Percentiles rank a stretch among this genome's conserved stretches.
phyloP scores from a whole-genome alignment of 1,140 invertebrate species.

The Arion vulgaris region DNA sequence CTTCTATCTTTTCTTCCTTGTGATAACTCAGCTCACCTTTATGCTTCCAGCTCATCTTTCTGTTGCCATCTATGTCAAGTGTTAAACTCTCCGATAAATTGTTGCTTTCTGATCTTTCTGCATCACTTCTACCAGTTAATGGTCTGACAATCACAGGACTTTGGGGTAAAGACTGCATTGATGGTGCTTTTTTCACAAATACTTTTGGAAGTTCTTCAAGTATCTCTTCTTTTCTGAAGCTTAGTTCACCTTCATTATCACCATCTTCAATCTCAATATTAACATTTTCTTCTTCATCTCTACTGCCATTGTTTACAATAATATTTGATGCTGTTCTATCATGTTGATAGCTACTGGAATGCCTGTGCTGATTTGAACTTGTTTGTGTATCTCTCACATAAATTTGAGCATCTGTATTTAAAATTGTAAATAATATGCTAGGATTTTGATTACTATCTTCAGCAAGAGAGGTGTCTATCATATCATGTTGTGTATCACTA shows the following conservation, averaged over 20 bases:
- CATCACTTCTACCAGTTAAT: background rate
- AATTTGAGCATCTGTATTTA: too few species aligned
- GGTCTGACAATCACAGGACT: background rate
- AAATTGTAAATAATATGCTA: too few species aligned
- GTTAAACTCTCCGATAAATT: background rate
- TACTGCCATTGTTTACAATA: background rate
- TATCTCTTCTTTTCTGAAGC: conserved; percentile 36
- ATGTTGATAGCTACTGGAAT: too few species aligned
- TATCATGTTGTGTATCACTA: too few species aligned
- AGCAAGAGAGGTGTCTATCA: too few species aligned
- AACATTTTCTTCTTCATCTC: background rate
- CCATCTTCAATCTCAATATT: conserved; percentile 5
- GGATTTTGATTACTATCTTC: too few species aligned
- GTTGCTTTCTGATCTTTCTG: background rate
- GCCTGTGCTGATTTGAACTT: too few species aligned
- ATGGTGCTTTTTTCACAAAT: background rate
- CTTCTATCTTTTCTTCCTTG: conserved; percentile 29
- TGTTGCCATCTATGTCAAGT: conserved; percentile 3
- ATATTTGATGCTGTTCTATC: too few species aligned
- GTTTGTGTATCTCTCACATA: too few species aligned
- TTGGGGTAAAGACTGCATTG: background rate
- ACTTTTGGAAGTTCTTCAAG: conserved; percentile 45
- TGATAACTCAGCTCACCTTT: conserved; percentile 37
- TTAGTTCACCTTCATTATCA: conserved; percentile 34
- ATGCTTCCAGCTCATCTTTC: too few species aligned